Evolutionary conservation across 2,113 vertebrate genomes (phyloP), one percentile per base, ranked within the genome.

Genomic region (Myiozetetes cayanensis): DNA sequence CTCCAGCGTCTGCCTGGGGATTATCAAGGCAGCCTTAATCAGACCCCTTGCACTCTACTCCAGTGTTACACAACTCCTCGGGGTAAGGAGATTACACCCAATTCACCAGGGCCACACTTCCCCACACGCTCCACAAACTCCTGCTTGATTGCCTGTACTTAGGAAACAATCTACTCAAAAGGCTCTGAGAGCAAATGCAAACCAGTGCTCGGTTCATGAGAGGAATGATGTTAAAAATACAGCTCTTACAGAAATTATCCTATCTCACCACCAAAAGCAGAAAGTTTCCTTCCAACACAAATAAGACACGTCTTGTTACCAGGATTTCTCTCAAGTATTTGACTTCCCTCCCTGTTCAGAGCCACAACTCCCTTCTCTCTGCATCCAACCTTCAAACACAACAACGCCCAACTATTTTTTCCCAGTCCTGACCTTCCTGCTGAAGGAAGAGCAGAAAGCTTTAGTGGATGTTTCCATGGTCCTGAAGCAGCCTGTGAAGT

Each of bases 1-100:
- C 91, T 46, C 39, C 50, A 35, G 30, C 47, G 75, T 41, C 92
- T 65, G 39, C 6, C 2, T 0, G 59, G 72, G 55, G 88, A 94
- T 96, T 90, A 88, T 30, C 52, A 55, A 47, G 16, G 53, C 79
- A 62, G 67, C 35, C 79, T 80, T 62, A 83, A n/a, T 77, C 85
- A 94, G 85, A 62, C 13, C 37, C 91, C 72, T 78, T 58, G 33
- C 44, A 63, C 66, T 87, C 75, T 4, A 75, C 70, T n/a, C 46
- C 4, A 6, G 33, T 20, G 75, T 95, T 86, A 95, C 0, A 3
- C 72, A 91, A 93, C 75, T 55, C 49, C 67, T 77, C 56, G 28
- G 56, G 18, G 4, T 80, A 94, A 90, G 58, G 35, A 49, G 93
- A 90, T 92, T 52, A 94, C 28, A 73, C 25, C 37, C 50, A 49